Conservation (phyloP, 2,797 vertebrate genomes). For the Petrocephalus sullivani region DNA sequence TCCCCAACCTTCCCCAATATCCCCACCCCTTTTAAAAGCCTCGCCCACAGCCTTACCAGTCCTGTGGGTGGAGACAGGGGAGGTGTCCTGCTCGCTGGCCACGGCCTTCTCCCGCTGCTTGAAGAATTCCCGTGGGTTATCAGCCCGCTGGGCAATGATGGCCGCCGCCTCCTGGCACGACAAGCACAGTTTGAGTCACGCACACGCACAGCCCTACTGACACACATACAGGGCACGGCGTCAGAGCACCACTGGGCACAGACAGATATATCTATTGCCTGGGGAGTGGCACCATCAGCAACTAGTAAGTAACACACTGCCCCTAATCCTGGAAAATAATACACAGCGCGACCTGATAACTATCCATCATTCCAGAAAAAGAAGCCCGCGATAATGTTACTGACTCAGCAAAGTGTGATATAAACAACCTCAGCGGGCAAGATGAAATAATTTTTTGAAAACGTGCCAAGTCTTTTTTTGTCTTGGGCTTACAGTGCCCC, state of each 20-base stretch:
- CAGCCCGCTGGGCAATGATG: conserved; percentile 88
- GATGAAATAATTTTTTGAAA: not conserved
- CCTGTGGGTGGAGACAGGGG: conserved; percentile 73
- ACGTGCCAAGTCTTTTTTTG: not conserved
- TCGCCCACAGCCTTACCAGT: conserved; percentile 63
- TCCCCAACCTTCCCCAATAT: not conserved
- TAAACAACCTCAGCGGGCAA: conserved; percentile 2
- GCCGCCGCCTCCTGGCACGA: conserved; percentile 83
- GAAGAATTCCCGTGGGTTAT: conserved; percentile 93
- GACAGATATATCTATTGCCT: not conserved
- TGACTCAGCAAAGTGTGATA: conserved; percentile 18
- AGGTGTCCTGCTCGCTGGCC: conserved; percentile 71
- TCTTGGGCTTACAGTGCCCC: conserved; percentile 13
- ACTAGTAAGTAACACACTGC: conserved; percentile 4
- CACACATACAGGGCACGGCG: conserved; percentile 38
- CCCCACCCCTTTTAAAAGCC: not conserved
- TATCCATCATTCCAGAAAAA: not conserved
- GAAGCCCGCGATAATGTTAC: not conserved
- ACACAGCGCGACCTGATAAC: not conserved
- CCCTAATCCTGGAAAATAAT: conserved; percentile 9
- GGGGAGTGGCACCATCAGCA: not conserved
- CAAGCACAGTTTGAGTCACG: not conserved
- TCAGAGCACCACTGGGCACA: not conserved
- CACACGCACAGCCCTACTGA: conserved; percentile 31
- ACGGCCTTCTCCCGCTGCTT: conserved; percentile 84